Conservation (phyloP, 1,140 invertebrate genomes). For the Phortica variegata region DNA sequence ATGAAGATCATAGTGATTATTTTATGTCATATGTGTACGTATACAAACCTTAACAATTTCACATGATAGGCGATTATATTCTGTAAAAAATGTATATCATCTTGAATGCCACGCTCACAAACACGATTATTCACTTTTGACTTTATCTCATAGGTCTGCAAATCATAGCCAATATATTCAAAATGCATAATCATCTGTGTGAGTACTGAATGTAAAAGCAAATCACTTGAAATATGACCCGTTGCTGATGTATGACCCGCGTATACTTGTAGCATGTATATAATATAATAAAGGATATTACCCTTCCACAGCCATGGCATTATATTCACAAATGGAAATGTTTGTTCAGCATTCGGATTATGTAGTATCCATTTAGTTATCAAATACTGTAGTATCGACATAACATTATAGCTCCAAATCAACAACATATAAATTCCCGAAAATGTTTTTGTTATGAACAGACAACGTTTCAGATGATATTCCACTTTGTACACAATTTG, state of each 20-base stretch:
- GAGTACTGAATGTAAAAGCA: slow-evolving; percentile 30
- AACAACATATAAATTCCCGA: slow-evolving; percentile 23
- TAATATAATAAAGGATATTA: slow-evolving; percentile 15
- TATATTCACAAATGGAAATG: slow-evolving; percentile 25
- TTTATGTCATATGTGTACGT: not conserved
- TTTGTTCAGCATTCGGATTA: slow-evolving; percentile 1
- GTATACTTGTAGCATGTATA: slow-evolving; percentile 21
- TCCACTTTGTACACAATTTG: slow-evolving; percentile 16
- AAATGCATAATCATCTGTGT: slow-evolving; percentile 43
- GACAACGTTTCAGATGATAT: slow-evolving; percentile 13
- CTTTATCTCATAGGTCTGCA: slow-evolving; percentile 11
- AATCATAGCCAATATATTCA: slow-evolving; percentile 16
- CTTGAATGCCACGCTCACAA: not conserved
- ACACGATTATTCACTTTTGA: too few relatives aligned
- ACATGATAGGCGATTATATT: slow-evolving; percentile 31
- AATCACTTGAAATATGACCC: slow-evolving; percentile 31
- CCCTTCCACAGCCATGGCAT: slow-evolving; percentile 29
- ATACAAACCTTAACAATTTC: slow-evolving; percentile 24
- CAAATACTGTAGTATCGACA: slow-evolving; percentile 16
- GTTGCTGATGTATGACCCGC: slow-evolving; percentile 28
- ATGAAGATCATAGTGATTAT: not conserved
- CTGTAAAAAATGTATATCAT: slow-evolving; percentile 22
- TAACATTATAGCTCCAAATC: slow-evolving; percentile 30
- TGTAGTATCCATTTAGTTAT: slow-evolving; percentile 9
- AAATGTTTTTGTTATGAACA: slow-evolving; percentile 13